These are phyloP conservation scores for Yoshiicerus persimilis DNA, from an alignment of 1,140 invertebrate genomes.

Conservation along the genomic window DNA sequence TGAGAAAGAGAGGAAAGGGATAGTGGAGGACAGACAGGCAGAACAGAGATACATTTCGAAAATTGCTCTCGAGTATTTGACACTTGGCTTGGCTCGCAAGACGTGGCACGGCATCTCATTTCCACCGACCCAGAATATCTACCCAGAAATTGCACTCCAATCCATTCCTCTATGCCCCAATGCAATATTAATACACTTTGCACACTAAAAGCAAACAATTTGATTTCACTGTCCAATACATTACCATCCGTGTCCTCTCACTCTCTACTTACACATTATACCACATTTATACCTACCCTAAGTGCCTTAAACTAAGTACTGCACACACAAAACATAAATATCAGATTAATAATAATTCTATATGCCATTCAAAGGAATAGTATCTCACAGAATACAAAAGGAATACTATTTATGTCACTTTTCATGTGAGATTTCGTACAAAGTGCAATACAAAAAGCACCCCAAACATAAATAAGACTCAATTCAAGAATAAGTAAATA, in stretches of 20 bases:
- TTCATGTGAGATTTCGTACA: background rate
- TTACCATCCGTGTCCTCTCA: no score
- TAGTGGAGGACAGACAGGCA: background rate
- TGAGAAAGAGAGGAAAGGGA: background rate
- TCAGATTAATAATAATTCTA: background rate
- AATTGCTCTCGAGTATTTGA: slow-evolving; percentile 8
- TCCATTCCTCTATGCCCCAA: no score
- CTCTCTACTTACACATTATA: no score
- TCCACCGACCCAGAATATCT: background rate
- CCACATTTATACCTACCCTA: no score
- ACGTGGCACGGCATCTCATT: background rate
- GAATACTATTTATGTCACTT: background rate
- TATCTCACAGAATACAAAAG: background rate
- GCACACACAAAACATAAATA: background rate
- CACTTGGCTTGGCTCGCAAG: background rate
- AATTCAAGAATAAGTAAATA: no score
- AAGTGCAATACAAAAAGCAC: background rate
- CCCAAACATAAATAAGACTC: background rate
- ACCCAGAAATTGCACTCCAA: background rate
- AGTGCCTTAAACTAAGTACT: background rate
- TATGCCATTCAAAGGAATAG: no score
- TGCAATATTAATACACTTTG: no score
- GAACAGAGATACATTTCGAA: background rate
- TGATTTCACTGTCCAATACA: no score
- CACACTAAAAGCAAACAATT: no score